phyloP scores from a whole-genome alignment of 2,797 vertebrate species.

The Halcyon badia region DNA sequence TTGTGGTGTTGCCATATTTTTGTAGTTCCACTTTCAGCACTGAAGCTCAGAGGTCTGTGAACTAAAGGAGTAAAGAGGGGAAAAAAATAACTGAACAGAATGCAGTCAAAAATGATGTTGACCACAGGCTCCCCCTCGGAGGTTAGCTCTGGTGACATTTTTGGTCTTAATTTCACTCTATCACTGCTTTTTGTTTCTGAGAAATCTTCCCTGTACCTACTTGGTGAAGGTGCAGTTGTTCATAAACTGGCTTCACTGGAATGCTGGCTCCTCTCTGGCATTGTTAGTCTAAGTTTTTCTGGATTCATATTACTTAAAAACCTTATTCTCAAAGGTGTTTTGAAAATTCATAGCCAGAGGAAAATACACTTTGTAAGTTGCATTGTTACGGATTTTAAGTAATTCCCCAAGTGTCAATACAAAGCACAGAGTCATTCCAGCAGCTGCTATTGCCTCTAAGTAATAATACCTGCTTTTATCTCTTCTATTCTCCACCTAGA shows the following conservation, averaged over 20 bases:
- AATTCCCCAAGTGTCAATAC: neutral
- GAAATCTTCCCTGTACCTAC: neutral
- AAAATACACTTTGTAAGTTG: neutral
- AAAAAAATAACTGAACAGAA: neutral
- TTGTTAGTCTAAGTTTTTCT: neutral
- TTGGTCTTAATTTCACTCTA: neutral
- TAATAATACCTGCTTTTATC: neutral
- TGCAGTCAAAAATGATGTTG: neutral
- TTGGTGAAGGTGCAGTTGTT: neutral
- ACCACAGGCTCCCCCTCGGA: neutral
- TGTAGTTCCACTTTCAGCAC: neutral
- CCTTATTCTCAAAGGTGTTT: neutral
- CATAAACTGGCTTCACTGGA: neutral
- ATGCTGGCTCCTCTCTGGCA: neutral
- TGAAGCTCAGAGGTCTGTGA: neutral
- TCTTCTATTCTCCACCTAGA: neutral
- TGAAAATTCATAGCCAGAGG: neutral
- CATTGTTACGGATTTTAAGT: neutral
- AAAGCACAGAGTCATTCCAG: neutral
- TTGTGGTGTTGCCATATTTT: neutral
- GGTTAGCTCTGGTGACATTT: neutral
- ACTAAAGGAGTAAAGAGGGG: neutral
- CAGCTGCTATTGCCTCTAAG: neutral
- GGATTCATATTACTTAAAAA: neutral
- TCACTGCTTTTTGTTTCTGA: neutral